Percentiles rank a stretch among this genome's conserved stretches.
phyloP scores from a whole-genome alignment of 2,797 vertebrate species.

The Chaenodraco wilsoni region DNA sequence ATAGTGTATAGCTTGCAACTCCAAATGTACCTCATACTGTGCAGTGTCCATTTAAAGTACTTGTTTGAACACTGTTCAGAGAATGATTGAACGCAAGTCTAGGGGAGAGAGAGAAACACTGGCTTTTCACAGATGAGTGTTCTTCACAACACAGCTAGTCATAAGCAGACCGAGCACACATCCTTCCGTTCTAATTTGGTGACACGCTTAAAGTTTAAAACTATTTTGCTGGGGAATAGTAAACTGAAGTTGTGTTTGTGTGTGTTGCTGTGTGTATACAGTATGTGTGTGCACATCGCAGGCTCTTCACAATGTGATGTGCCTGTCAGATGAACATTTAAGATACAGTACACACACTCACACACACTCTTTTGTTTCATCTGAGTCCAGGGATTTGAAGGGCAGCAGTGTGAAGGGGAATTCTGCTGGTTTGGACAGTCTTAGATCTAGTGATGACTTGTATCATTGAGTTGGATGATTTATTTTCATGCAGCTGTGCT shows the following conservation, averaged over 20 bases:
- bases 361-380: conserved; percentile 13
- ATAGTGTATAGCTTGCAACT: conserved; percentile 6
- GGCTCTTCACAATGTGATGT: conserved; percentile 11
- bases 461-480: not conserved
- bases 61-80: conserved; percentile 28
- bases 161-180: conserved; percentile 32
- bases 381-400: not conserved
- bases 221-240: conserved; percentile 3
- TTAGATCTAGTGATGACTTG: not conserved
- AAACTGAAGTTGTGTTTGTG: conserved; percentile 8
- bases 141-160: conserved; percentile 17
- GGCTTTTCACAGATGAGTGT: conserved; percentile 43
- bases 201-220: conserved; percentile 36
- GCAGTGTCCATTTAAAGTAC: conserved; percentile 29
- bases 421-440: conserved; percentile 7
- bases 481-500: not conserved
- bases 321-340: conserved; percentile 5
- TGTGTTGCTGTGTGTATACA: not conserved
- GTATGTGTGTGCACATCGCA: not conserved
- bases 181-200: conserved; percentile 50
- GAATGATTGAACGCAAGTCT: conserved; percentile 11
- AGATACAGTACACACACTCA: not conserved
- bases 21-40: conserved; percentile 32
- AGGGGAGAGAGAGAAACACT: conserved; percentile 5
- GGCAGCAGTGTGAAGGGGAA: conserved; percentile 6